Conservation (phyloP, 2,797 vertebrate species). For the Austrolebias charrua region DNA sequence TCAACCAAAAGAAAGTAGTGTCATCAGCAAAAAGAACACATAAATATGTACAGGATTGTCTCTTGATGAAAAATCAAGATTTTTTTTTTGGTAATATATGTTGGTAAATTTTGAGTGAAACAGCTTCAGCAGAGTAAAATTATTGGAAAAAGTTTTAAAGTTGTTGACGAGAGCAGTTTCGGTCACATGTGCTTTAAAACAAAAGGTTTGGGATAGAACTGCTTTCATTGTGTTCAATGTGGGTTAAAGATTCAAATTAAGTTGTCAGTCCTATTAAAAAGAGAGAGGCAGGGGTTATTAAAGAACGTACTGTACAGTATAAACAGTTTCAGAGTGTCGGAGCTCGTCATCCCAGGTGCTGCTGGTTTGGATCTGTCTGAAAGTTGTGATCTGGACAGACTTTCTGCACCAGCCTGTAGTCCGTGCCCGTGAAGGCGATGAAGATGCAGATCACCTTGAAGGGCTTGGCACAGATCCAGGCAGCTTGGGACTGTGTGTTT, state of each 20-base stretch:
- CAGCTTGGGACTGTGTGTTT: conserved; percentile 93
- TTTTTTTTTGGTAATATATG: background rate
- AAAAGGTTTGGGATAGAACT: conserved; percentile 13
- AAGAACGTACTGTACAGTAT: conserved; percentile 25
- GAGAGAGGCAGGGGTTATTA: background rate
- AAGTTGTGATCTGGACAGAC: conserved; percentile 97
- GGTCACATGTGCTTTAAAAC: conserved; percentile 16
- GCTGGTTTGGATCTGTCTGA: conserved; percentile 83
- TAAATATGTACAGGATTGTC: conserved; percentile 25
- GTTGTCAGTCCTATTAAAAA: background rate
- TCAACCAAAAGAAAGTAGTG: too few species aligned
- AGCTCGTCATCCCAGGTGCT: conserved; percentile 82
- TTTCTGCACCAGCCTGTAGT: conserved; percentile 98
- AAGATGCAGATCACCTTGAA: conserved; percentile 99
- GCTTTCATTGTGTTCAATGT: conserved; percentile 1
- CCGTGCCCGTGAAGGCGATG: conserved; percentile 93
- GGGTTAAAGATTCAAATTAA: background rate
- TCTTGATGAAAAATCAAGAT: conserved; percentile 8
- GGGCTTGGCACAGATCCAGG: conserved; percentile 96
- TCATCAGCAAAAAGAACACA: too few species aligned
- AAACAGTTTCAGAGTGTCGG: conserved; percentile 21
- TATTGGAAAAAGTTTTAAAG: conserved; percentile 6
- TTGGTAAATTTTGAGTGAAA: conserved; percentile 3
- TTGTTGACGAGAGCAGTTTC: conserved; percentile 15
- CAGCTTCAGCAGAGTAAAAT: conserved; percentile 1